Base-by-base conservation (phyloP, 2,113 vertebrate genomes). In the Gallinago paraguaiae region DNA sequence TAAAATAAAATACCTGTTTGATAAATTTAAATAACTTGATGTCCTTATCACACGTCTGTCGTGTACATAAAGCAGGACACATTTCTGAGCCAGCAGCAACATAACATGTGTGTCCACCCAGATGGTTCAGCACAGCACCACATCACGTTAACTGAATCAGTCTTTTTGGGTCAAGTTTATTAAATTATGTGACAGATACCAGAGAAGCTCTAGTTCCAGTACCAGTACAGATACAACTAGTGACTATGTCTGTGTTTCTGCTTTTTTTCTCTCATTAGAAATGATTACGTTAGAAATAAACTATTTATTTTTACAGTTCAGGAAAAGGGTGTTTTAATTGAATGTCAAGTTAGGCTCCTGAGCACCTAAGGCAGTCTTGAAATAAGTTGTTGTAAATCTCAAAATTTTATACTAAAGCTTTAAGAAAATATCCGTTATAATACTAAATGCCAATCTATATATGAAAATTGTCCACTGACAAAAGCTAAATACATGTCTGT, bases 241-340 rank as follows among this genome's bases (percentile, higher is more conserved):
- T 61, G 77, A 87, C 78, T 37, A 53, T 12, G 5, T 39, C 51
- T 81, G 35, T 43, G 4, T 35, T 15, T 59, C 39, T 74, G 64
- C 7, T 16, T 60, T 53, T 13, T 24, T 2, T 6, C 14, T 2
- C 61, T 59, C 43, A 79, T 92, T 74, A 91, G 10, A 80, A 43
- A 64, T 67, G 10, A 94, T 81, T 59, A 72, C 48, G 68, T 83
- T 81, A 87, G 50, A 87, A 77, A 89, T 60, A 41, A 89, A 84
- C 77, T 50, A 53, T 63, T 94, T 86, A 35, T 48, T 76, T 71
- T 27, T 41, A 18, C 80, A 89, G 7, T 72, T 81, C 11, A 72
- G 30, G 48, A 79, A 45, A 85, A 85, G 59, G 6, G 33, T 43
- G 43, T 48, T 79, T 88, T 90, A 79, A 72, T 2, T 64, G 75